A percentile compares a stretch with the other conserved stretches of the same genome.
Evolutionary conservation across 2,888 invertebrate species (phyloP).

Genomic region (Drosophila mettleri): DNA sequence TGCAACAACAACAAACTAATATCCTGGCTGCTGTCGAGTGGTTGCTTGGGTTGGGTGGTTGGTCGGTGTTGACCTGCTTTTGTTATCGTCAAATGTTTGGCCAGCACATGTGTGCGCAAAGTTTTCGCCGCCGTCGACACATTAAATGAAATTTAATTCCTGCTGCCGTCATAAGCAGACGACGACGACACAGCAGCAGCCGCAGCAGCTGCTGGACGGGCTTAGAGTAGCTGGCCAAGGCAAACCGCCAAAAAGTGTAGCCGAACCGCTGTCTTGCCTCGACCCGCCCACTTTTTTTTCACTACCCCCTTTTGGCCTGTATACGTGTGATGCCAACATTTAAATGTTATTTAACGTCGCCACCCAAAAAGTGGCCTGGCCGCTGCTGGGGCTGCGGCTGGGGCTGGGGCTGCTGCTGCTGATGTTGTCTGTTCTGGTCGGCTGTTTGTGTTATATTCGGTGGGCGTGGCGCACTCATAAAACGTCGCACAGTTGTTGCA

Average conservation of each 20-base stretch:
- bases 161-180: constrained; percentile 75
- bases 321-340: constrained; percentile 69
- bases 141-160: constrained; percentile 80
- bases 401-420: too few relatives aligned
- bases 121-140: constrained; percentile 68
- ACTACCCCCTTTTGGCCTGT: constrained; percentile 24
- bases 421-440: background rate
- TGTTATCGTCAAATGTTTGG: constrained; percentile 74
- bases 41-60: too few relatives aligned
- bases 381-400: constrained; percentile 7
- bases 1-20: constrained; percentile 10
- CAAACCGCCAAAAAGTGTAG: constrained; percentile 64
- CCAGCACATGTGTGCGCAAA: constrained; percentile 68
- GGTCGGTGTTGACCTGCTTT: constrained; percentile 64
- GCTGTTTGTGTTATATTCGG: constrained; percentile 22
- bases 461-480: constrained; percentile 60
- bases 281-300: constrained; percentile 4
- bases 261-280: constrained; percentile 59
- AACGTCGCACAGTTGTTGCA: constrained; percentile 70
- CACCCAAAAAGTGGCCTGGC: constrained; percentile 52
- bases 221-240: constrained; percentile 43
- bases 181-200: constrained; percentile 4
- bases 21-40: constrained; percentile 18
- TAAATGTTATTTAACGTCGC: constrained; percentile 76
- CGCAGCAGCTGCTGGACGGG: constrained; percentile 65